A percentile compares a stretch with the other conserved stretches of the same genome.
Conservation (phyloP, 1,140 invertebrate genomes). For the Drosophila carrolli region DNA sequence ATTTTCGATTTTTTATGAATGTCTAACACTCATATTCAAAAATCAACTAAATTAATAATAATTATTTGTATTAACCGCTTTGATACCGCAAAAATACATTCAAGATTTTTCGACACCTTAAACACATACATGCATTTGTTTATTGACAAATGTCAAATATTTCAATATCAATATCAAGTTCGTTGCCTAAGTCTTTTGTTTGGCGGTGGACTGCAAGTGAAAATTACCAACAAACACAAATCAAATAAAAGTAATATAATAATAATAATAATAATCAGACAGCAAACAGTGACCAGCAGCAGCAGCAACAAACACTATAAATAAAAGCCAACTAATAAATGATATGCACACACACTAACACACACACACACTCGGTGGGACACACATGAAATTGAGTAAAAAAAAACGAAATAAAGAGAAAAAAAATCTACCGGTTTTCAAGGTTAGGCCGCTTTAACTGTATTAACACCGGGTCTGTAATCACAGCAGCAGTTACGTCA, state of each 20-base stretch:
- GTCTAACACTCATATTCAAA: too few species aligned
- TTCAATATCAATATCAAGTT: conserved; percentile 83
- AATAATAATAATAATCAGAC: conserved; percentile 22
- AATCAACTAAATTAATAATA: too few species aligned
- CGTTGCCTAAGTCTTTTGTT: conserved; percentile 81
- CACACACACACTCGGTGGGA: conserved; percentile 30
- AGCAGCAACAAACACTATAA: conserved; percentile 41
- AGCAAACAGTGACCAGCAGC: conserved; percentile 2
- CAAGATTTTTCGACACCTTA: neutral
- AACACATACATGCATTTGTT: neutral
- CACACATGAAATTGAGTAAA: conserved; percentile 72
- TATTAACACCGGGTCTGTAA: conserved; percentile 78
- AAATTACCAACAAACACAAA: conserved; percentile 48
- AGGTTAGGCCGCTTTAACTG: conserved; percentile 83
- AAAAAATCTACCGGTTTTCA: conserved; percentile 83
- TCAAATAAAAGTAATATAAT: conserved; percentile 26
- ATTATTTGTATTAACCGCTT: neutral
- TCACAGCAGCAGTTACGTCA: conserved; percentile 79
- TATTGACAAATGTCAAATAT: conserved; percentile 57
- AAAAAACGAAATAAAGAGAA: conserved; percentile 47
- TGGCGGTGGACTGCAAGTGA: conserved; percentile 32
- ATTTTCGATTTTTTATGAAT: too few species aligned
- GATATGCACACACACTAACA: conserved; percentile 55
- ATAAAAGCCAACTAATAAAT: conserved; percentile 50
- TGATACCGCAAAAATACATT: neutral